Conservation (phyloP, 92 coral and sea anemone genomes). For the Hydrozoanthus gracilis region DNA sequence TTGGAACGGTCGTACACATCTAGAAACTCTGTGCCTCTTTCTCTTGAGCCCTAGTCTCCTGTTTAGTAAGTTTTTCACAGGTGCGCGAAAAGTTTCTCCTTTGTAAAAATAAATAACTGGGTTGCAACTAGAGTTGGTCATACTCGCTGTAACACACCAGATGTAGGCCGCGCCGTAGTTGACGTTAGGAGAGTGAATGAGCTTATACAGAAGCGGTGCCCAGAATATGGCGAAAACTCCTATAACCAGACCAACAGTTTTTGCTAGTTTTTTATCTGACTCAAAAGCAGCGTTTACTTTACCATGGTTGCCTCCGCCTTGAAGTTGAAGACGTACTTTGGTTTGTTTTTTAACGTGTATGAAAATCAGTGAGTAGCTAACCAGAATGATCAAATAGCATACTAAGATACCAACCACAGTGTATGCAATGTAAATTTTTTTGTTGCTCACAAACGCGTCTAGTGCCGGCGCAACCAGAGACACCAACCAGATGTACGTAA, state of each 20-base stretch:
- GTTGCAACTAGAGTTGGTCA: constrained; percentile 73
- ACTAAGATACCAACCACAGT: constrained; percentile 42
- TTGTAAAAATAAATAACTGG: constrained; percentile 73
- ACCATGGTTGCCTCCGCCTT: constrained; percentile 30
- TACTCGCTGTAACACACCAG: constrained; percentile 64
- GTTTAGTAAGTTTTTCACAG: constrained; percentile 48
- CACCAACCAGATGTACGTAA: constrained; percentile 49
- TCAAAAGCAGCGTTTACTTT: constrained; percentile 45
- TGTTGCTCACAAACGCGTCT: constrained; percentile 72
- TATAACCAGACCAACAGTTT: constrained; percentile 76
- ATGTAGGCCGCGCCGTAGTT: constrained; percentile 73
- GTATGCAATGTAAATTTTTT: constrained; percentile 51
- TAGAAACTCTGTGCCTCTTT: neutral
- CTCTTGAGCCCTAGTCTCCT: neutral
- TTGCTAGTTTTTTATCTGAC: constrained; percentile 62
- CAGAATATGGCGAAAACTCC: constrained; percentile 74
- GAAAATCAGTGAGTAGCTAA: constrained; percentile 64
- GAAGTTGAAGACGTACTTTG: constrained; percentile 49
- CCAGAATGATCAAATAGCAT: constrained; percentile 51
- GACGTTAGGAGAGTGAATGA: constrained; percentile 55
- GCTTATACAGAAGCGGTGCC: constrained; percentile 63
- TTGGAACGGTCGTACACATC: neutral
- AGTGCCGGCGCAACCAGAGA: constrained; percentile 55
- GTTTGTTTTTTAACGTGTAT: constrained; percentile 57
- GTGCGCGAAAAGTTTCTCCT: constrained; percentile 61